These are phyloP conservation scores for Indicator maculatus DNA, from an alignment of 2,113 vertebrate genomes.

Conservation along the genomic window DNA sequence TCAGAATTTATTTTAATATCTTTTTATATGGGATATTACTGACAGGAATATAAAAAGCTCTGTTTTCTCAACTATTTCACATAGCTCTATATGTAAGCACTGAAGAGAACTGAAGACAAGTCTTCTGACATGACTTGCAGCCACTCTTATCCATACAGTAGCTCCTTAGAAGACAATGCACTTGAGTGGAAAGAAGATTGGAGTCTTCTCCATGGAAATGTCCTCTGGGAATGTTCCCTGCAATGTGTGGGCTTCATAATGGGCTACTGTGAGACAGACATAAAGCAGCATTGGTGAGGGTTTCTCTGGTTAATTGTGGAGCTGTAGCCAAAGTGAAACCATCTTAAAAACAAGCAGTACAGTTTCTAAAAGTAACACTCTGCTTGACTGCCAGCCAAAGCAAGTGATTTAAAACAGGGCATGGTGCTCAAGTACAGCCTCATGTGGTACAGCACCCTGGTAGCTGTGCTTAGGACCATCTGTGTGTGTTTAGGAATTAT, in stretches of 20 bases:
- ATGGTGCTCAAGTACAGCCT: background rate
- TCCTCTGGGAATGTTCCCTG: background rate
- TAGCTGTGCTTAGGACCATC: background rate
- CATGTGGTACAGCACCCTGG: background rate
- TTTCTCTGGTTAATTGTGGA: slow-evolving; percentile 4
- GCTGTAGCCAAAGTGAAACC: slow-evolving; percentile 30
- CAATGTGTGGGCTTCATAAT: fast-evolving
- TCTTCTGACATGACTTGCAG: slow-evolving; percentile 21
- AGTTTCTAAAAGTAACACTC: slow-evolving; percentile 39
- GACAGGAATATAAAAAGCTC: slow-evolving; percentile 69
- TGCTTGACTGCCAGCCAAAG: slow-evolving; percentile 47
- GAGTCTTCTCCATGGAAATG: slow-evolving; percentile 29
- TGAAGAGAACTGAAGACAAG: slow-evolving; percentile 37
- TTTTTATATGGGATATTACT: slow-evolving; percentile 74
- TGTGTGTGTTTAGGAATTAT: background rate
- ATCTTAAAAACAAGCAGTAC: slow-evolving; percentile 12
- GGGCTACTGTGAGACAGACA: background rate
- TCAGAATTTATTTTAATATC: slow-evolving; percentile 77
- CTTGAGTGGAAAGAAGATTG: slow-evolving; percentile 19
- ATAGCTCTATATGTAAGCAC: slow-evolving; percentile 64
- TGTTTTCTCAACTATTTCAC: slow-evolving; percentile 71
- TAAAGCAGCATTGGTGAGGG: background rate
- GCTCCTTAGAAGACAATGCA: slow-evolving; percentile 39
- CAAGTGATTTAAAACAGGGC: slow-evolving; percentile 51
- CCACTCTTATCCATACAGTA: background rate